Evolutionary conservation across 2,888 invertebrate genomes (phyloP), one percentile per base, ranked within the genome.

Genomic region (Megaustenia siamemsis): DNA sequence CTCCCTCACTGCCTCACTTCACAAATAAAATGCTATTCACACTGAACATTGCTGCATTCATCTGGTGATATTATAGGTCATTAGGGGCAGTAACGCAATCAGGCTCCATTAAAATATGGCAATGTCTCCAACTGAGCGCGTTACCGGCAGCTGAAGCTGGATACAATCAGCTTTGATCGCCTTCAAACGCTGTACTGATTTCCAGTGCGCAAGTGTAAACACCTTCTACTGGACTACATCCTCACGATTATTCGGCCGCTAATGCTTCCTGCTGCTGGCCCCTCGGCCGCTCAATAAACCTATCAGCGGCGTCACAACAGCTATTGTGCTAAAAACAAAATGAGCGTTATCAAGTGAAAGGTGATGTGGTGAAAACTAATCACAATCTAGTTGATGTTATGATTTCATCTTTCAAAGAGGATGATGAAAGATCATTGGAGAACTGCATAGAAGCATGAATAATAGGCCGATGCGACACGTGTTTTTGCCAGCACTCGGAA

Each of bases 321-420:
- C 49, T 32, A 73, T 32, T 73, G 49, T 5, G 8, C 24, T 49
- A 73, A 73, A 73, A 73, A 45, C 49, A 73, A 73, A 73, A 49
- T 32, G 49, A 49, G 45, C 32, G 28, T 21, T 32, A 28, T 73
- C 49, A 49, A 73, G 49, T 73, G 40, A 21, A 49, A 73, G 5
- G 45, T 49, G 49, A 18, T 49, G 49, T 73, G 32, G 49, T 32
- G 73, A 12, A 49, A 73, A 73, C 32, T 49, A 49, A 49, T 73
- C 49, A 0, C 28, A 45, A 73, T 73, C 73, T 73, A 73, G 49
- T 73, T 73, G 28, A 5, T 28, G 18, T 32, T 49, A 49, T 49
- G 32, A 32, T 21, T 73, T 5, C 49, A 35, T n/a, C 32, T 73
- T 28, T 66, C 21, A n/a, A n/a, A n/a, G 71, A 43, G 40, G 40